phyloP scores from a whole-genome alignment of 2,113 vertebrate species.

The Casuarius casuarius region DNA sequence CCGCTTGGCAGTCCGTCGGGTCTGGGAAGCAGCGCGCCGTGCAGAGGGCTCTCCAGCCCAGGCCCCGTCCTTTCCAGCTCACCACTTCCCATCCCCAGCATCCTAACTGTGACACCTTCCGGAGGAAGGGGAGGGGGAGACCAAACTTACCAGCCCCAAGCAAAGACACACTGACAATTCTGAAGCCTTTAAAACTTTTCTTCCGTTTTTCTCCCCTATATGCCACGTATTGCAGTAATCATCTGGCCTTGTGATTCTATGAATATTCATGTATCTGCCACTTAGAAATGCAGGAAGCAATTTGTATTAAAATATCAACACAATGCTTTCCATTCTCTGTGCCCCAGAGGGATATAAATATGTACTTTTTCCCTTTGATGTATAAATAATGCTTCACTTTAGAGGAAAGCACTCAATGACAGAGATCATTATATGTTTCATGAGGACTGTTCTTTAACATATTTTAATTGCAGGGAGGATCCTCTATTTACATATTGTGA shows the following conservation, averaged over 20 bases:
- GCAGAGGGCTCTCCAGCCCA: background rate
- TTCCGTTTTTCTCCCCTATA: background rate
- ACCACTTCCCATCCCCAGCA: background rate
- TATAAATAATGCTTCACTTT: conserved; percentile 20
- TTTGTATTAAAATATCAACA: conserved; percentile 59
- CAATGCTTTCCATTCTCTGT: conserved; percentile 26
- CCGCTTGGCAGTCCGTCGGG: background rate
- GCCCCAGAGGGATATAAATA: conserved; percentile 16
- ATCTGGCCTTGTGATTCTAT: conserved; percentile 16
- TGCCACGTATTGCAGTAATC: background rate
- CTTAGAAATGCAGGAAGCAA: conserved; percentile 47
- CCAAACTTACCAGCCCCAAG: background rate
- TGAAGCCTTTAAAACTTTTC: background rate
- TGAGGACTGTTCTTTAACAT: background rate
- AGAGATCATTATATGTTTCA: background rate
- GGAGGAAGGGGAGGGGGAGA: background rate
- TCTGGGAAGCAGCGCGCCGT: background rate
- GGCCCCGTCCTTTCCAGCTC: background rate
- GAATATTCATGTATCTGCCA: conserved; percentile 58
- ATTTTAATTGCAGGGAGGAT: background rate
- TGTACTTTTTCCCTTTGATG: conserved; percentile 25
- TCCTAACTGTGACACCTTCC: background rate
- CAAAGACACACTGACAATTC: background rate
- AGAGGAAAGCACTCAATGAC: background rate
- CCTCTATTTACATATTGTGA: background rate